Evolutionary conservation across 1,140 invertebrate species (phyloP), one percentile per base, ranked within the genome.

Genomic region (Aphelinus certus): DNA sequence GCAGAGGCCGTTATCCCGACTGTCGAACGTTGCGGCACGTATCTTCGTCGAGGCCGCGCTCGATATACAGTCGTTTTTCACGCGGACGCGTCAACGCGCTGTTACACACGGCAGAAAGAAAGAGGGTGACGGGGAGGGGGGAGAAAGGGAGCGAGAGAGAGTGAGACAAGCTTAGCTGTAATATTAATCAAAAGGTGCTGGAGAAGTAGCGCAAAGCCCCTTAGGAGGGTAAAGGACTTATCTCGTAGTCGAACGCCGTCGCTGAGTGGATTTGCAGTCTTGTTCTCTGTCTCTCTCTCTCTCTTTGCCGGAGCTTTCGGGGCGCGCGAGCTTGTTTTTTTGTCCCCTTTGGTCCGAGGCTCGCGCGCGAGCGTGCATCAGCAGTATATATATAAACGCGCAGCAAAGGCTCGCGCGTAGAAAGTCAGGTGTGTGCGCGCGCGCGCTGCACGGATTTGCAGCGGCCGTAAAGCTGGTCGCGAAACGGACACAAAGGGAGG

Each of bases 401-500:
- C 55, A 9, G 48, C 26, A 57, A 45, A 26, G 58, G 26, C 26
- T 26, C 26, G 26, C 26, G 26, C 49, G 5, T 46, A 46, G 60
- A 57, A 67, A 74, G 58, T 62, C 57, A 68, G 58, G 47, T 61
- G 64, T 75, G 62, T 46, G 61, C 73, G 62, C 58, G 26, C 26
- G 26, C 26, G 26, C 26, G 26, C 26, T 26, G 26, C 26, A 26
- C 26, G n/a, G 71, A 77, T 69, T 77, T 73, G 67, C 66, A 69
- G 55, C 26, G 26, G 26, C 26, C 26, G 26, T 26, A 26, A 26
- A 26, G 26, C 26, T 26, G 26, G 26, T 26, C 26, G 26, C 26
- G 26, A 26, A 26, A 78, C 76, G 78, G 76, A 81, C 80, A 80
- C 82, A 82, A 79, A 81, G 78, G 61, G 64, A 58, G 58, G 75